Base-by-base conservation (phyloP, 2,797 vertebrate genomes). In the Peromyscus melanophrys region DNA sequence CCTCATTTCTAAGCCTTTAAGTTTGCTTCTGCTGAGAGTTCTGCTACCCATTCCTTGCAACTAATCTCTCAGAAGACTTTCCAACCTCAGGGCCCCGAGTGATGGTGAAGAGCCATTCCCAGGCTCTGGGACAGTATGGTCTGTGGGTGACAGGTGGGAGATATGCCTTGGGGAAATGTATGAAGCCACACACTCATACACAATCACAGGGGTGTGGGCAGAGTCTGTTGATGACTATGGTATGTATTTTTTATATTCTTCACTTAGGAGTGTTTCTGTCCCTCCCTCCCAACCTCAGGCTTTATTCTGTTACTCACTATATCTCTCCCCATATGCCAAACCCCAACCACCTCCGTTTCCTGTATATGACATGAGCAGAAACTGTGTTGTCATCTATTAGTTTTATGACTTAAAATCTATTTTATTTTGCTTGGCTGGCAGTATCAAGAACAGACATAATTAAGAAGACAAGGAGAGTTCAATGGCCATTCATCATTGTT, bases 321-420 rank as follows among this genome's bases (percentile, higher is more conserved):
- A 9, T 37, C 9, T 6, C 2, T 57, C 25, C 4, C 9, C 29
- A 40, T 76, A n/a, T 6, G 55, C 59, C 27, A 76, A 90, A 13
- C 23, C 19, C 31, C 23, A 43, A 9, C 31, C 82, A 75, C 83
- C 80, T 92, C 34, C 49, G 81, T 97, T 94, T 75, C 59, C 91
- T 82, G 57, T 43, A 16, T 9, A 31, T 89, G 71, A 61, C 34
- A 6, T 11, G 73, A 65, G 19, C 29, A 96, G 93, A 95, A 75
- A 96, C 69, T 52, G n/a, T 86, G 89, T 55, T 37, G 82, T 95
- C 89, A 76, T 94, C 49, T 90, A 49, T 83, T 95, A 49, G 91
- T 83, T 94, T 94, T 13, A 25, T 37, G 57, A 59, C 37, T 95
- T 95, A 59, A 77, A 81, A 40, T 78, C 29, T 5, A 61, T 69